Evolutionary conservation across 2,113 vertebrate genomes (phyloP).

Genomic region (Aegotheles bennettii): DNA sequence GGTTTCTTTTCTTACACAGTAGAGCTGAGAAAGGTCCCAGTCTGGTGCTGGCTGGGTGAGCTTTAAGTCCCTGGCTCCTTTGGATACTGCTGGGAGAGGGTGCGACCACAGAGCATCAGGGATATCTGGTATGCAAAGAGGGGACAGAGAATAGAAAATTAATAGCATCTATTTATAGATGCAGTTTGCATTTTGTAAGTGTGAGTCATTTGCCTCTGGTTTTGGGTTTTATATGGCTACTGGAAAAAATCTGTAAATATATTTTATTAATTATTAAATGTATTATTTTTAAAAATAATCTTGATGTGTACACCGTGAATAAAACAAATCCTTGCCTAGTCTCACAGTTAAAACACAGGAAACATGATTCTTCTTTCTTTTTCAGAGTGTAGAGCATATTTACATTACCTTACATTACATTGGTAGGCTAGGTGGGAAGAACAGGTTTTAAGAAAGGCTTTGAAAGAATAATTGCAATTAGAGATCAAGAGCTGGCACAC

Average conservation of each 20-base stretch:
- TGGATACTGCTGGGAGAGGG: neutral
- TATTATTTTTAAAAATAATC: neutral
- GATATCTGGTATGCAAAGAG: neutral
- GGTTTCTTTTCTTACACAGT: neutral
- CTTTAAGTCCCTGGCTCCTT: neutral
- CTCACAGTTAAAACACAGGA: neutral
- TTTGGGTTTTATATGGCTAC: neutral
- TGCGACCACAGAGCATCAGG: neutral
- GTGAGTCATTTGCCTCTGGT: neutral
- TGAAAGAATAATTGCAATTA: neutral
- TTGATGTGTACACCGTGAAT: neutral
- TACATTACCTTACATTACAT: neutral
- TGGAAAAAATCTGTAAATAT: neutral
- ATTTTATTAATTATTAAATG: neutral
- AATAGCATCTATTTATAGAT: neutral
- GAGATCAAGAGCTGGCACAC: neutral
- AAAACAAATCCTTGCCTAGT: neutral
- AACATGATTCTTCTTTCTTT: neutral
- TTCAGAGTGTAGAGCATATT: neutral
- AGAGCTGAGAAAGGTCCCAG: neutral
- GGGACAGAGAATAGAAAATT: neutral
- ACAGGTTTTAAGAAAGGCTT: neutral
- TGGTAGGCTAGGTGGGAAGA: neutral
- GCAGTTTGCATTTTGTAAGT: neutral
- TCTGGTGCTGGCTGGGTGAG: accelerated